phyloP scores from a whole-genome alignment of 2,113 vertebrate species.

The Rutilus rutilus region DNA sequence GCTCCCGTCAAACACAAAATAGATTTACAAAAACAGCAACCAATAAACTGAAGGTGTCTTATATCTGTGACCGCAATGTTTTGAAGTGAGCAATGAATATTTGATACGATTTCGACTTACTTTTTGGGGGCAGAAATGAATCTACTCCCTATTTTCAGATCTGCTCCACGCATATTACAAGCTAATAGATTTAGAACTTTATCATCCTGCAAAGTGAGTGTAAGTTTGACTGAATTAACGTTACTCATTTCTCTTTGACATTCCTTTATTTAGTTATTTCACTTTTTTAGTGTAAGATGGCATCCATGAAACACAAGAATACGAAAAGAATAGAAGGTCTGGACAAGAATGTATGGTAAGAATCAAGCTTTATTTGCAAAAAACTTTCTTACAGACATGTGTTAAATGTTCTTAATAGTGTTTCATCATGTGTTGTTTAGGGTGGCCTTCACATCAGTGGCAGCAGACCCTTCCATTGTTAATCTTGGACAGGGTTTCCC shows the following conservation, averaged over 20 bases:
- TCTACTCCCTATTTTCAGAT: conserved; percentile 40
- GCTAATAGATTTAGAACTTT: conserved; percentile 52
- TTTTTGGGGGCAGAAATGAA: conserved; percentile 64
- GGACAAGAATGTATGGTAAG: conserved; percentile 93
- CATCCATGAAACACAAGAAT: conserved; percentile 82
- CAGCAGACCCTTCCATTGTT: conserved; percentile 88
- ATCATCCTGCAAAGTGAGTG: conserved; percentile 67
- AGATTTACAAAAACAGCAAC: background rate
- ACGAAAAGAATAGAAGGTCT: conserved; percentile 91
- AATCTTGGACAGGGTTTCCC: conserved; percentile 93
- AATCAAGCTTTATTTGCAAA: background rate
- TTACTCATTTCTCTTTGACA: background rate
- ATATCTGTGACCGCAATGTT: background rate
- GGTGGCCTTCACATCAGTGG: conserved; percentile 88
- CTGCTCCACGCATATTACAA: conserved; percentile 33
- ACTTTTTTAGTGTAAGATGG: conserved; percentile 73
- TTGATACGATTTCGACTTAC: background rate
- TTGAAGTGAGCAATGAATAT: conserved; percentile 12
- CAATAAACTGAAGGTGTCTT: background rate
- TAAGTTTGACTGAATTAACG: background rate
- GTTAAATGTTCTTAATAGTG: background rate
- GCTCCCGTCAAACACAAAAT: background rate
- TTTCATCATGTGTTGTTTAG: conserved; percentile 66
- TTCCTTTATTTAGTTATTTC: conserved; percentile 24
- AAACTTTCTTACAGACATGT: background rate